A percentile compares a stretch with the other conserved stretches of the same genome.
These are phyloP conservation scores for Ophioninae sp. DNA, from an alignment of 2,888 invertebrate genomes.

Conservation along the genomic window DNA sequence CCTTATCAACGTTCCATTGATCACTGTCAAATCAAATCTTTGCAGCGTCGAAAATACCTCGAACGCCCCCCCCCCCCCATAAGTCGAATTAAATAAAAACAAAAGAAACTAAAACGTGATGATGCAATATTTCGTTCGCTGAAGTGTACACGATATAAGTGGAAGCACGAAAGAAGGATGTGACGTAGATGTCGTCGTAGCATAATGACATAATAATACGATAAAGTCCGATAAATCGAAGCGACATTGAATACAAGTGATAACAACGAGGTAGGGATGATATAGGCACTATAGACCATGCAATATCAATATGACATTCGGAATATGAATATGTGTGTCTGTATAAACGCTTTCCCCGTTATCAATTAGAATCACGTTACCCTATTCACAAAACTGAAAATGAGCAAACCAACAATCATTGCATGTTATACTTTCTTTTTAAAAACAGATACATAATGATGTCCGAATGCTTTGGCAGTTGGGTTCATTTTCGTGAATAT, in stretches of 20 bases:
- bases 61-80: not conserved
- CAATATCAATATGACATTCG: conserved; percentile 17
- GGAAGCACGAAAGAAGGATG: conserved; percentile 3
- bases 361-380: not conserved
- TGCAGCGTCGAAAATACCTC: not conserved
- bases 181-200: not conserved
- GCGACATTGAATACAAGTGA: conserved; percentile 50
- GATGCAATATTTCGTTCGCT: not conserved
- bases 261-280: conserved; percentile 28
- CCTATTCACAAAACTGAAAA: not conserved
- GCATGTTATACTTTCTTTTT: not conserved
- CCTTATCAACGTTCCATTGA: not conserved
- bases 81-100: not conserved
- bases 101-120: not conserved
- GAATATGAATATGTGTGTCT: not conserved
- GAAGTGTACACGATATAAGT: conserved; percentile 6
- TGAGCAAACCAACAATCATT: not conserved
- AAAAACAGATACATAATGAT: not conserved
- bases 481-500: no score
- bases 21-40: not conserved
- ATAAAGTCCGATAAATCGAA: conserved; percentile 58
- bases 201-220: conserved; percentile 59
- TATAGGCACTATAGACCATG: conserved; percentile 29
- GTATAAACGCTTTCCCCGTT: not conserved
- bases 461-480: not conserved